These are phyloP conservation scores for Sebastes minor DNA, from an alignment of 2,797 vertebrate species.

Conservation along the genomic window DNA sequence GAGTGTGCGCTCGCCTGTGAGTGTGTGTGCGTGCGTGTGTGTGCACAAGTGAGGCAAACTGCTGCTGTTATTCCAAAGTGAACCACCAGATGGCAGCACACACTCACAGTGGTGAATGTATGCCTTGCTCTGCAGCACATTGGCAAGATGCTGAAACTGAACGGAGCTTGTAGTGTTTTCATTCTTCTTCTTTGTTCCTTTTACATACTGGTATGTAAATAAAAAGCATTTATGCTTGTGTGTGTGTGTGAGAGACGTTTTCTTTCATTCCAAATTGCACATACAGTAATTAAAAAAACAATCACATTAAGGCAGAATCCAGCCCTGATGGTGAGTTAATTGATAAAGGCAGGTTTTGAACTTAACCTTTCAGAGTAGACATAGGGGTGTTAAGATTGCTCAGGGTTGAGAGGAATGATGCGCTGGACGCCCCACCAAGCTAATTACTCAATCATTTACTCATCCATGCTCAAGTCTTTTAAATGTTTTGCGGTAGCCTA, in stretches of 20 bases:
- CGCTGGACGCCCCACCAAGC: neutral
- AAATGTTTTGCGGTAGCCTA: neutral
- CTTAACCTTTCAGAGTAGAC: neutral
- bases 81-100: constrained; percentile 59
- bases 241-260: neutral
- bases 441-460: constrained; percentile 20
- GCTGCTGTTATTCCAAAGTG: neutral
- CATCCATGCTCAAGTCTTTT: neutral
- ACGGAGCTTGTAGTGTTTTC: neutral
- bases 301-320: no score
- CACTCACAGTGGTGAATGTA: neutral
- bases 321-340: neutral
- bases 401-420: neutral
- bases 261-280: neutral
- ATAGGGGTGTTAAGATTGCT: neutral
- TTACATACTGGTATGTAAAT: neutral
- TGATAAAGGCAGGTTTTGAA: neutral
- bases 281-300: neutral
- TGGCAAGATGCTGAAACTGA: neutral
- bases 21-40: constrained; percentile 16
- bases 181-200: neutral
- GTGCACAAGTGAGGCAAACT: neutral
- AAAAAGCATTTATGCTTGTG: neutral
- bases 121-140: constrained; percentile 15
- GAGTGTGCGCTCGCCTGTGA: constrained; percentile 18